Percentiles rank a stretch among this genome's conserved stretches.
Conservation (phyloP, 2,888 invertebrate genomes). For the Acrobasis suavella region DNA sequence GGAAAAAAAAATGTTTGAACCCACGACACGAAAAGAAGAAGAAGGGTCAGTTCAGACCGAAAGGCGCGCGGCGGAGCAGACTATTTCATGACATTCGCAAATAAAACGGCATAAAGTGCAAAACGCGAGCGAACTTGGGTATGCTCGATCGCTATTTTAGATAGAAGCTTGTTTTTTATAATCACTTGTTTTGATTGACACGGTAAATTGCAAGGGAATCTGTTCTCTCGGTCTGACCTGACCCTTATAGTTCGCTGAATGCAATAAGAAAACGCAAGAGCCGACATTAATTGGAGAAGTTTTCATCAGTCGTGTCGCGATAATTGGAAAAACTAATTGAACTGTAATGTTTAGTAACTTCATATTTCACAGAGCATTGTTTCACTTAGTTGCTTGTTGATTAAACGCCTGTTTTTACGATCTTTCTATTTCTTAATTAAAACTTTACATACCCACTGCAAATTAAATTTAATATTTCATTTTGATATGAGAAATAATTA, state of each 20-base stretch:
- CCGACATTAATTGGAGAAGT: conserved; percentile 14
- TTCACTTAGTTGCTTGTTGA: conserved; percentile 41
- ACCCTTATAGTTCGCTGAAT: background rate
- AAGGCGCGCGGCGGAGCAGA: no score
- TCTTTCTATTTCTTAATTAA: background rate
- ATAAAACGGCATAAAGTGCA: no score
- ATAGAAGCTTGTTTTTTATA: no score
- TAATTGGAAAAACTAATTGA: conserved; percentile 48
- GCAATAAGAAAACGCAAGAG: background rate
- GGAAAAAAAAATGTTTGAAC: no score
- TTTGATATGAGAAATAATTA: no score
- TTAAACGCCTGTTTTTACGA: conserved; percentile 19
- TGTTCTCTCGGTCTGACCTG: no score
- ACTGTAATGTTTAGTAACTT: conserved; percentile 39
- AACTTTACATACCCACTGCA: background rate
- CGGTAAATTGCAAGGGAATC: background rate
- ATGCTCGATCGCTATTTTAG: no score
- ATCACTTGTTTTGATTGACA: background rate
- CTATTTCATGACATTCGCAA: no score
- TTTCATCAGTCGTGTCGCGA: conserved; percentile 29
- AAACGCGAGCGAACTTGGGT: no score
- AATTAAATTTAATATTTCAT: no score
- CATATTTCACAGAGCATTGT: conserved; percentile 54
- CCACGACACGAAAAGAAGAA: no score
- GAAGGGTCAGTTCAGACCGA: no score